Conservation (phyloP, 2,888 invertebrate genomes). For the Phengaris arion region DNA sequence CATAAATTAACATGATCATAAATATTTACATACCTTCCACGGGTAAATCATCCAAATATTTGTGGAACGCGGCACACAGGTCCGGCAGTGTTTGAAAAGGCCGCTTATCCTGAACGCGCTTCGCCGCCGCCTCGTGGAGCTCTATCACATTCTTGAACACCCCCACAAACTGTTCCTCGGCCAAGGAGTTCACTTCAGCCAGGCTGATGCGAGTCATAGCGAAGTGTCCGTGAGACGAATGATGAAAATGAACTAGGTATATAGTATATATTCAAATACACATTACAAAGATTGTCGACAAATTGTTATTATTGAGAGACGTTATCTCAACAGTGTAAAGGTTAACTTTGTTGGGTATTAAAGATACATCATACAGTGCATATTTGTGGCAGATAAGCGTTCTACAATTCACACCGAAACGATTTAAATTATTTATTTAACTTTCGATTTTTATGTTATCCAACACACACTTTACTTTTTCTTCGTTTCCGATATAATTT, state of each 20-base stretch:
- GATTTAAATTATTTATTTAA: no score
- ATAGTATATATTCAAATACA: no score
- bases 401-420: no score
- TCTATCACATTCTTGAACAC: conserved; percentile 83
- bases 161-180: conserved; percentile 74
- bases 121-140: conserved; percentile 76
- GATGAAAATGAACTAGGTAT: neutral
- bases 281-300: neutral
- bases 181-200: conserved; percentile 76
- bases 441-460: no score
- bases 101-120: conserved; percentile 63
- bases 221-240: neutral
- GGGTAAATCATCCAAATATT: conserved; percentile 77
- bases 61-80: conserved; percentile 73
- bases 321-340: conserved; percentile 10
- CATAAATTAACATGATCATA: conserved; percentile 17
- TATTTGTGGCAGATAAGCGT: no score
- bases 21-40: conserved; percentile 62
- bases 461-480: no score
- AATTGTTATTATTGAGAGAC: neutral
- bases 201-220: conserved; percentile 50
- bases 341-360: neutral
- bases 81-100: conserved; percentile 74
- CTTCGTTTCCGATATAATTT: no score
- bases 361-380: neutral